Evolutionary conservation across 2,797 vertebrate species (phyloP).

Genomic region (Botia kubotai): DNA sequence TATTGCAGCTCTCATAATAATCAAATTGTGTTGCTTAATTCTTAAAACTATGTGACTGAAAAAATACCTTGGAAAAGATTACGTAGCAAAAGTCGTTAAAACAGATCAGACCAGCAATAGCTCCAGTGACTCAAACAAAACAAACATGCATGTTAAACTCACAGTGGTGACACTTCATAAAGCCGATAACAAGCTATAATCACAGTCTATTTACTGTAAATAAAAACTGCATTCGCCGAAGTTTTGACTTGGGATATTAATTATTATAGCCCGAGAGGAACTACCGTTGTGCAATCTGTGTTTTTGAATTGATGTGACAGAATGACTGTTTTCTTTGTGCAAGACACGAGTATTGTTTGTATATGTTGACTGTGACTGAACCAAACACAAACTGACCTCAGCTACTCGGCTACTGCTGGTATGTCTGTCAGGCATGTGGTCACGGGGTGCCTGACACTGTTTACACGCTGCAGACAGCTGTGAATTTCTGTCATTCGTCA

Average conservation of each 20-base stretch:
- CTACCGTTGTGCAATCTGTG: neutral
- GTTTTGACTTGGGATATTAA: slow-evolving; percentile 15
- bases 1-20: neutral
- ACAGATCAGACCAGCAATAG: too few relatives aligned
- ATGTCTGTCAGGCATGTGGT: slow-evolving; percentile 45
- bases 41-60: neutral
- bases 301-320: too few relatives aligned
- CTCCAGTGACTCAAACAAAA: neutral
- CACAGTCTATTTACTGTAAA: slow-evolving; percentile 19
- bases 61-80: neutral
- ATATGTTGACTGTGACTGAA: too few relatives aligned
- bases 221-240: neutral
- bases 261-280: slow-evolving; percentile 22
- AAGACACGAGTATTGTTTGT: too few relatives aligned
- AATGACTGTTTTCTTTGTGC: too few relatives aligned
- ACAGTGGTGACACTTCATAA: neutral
- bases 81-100: too few relatives aligned
- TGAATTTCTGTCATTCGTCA: slow-evolving; percentile 44
- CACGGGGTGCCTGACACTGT: slow-evolving; percentile 29
- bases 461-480: slow-evolving; percentile 49
- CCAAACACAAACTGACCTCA: too few relatives aligned
- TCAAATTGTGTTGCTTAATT: neutral
- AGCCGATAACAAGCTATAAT: slow-evolving; percentile 22
- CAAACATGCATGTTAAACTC: too few relatives aligned
- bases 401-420: too few relatives aligned